These are phyloP conservation scores for Halcyon senegalensis DNA, from an alignment of 2,113 vertebrate genomes.

Conservation along the genomic window DNA sequence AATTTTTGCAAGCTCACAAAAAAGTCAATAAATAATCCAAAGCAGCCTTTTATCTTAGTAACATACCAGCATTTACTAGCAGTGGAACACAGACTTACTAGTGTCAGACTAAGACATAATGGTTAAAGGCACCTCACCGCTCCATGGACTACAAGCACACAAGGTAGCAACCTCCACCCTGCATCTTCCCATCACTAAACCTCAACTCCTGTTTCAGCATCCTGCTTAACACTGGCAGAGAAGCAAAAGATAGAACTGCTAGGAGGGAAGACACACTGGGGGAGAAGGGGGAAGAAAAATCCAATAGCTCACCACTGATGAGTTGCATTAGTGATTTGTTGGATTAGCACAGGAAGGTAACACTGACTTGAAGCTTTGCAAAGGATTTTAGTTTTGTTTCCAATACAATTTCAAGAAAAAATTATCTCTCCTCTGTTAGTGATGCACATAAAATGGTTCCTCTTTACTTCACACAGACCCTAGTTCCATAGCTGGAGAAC, in stretches of 20 bases:
- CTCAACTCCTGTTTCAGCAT: not conserved
- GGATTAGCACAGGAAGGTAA: not conserved
- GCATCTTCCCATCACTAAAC: not conserved
- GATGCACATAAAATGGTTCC: not conserved
- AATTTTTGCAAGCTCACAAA: not conserved
- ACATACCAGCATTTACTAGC: not conserved
- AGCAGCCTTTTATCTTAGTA: not conserved
- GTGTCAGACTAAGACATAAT: not conserved
- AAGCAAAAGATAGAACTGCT: not conserved
- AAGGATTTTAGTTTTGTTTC: not conserved
- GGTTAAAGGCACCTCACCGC: not conserved
- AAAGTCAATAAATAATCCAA: not conserved
- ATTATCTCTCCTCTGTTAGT: not conserved
- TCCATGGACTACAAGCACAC: not conserved
- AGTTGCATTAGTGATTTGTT: not conserved
- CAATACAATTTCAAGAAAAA: not conserved
- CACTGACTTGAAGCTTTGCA: not conserved
- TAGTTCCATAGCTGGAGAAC: not conserved
- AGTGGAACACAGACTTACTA: not conserved
- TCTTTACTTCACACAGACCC: not conserved
- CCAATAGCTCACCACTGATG: not conserved
- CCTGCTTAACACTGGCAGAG: not conserved
- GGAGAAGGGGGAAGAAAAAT: not conserved
- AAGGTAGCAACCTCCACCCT: not conserved
- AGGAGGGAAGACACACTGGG: not conserved